A percentile compares a stretch with the other conserved stretches of the same genome.
These are phyloP conservation scores for Aurelia sp. DNA, from an alignment of 30 jellyfish, hydroid and myxozoan genomes.

Conservation along the genomic window DNA sequence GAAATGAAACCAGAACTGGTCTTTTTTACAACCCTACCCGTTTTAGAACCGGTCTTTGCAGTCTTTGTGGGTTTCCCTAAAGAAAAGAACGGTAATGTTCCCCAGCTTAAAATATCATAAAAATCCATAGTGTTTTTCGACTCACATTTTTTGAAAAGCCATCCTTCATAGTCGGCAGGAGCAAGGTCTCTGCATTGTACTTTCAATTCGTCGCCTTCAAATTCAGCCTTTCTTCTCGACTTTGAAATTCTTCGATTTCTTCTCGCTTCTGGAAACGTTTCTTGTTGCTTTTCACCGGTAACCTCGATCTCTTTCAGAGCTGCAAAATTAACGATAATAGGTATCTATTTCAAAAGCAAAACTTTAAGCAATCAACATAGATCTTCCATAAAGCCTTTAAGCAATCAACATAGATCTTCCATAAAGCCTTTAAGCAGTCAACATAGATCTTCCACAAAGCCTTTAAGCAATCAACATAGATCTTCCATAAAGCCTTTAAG, in stretches of 20 bases:
- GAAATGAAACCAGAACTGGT: too few species aligned
- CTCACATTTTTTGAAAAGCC: slow-evolving; percentile 93
- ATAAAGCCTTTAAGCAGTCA: too few species aligned
- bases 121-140: neutral
- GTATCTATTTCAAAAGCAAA: neutral
- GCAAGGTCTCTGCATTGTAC: slow-evolving; percentile 91
- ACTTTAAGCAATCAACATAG: neutral
- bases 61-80: too few species aligned
- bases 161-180: slow-evolving; percentile 93
- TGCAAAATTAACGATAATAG: slow-evolving; percentile 10
- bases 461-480: too few species aligned
- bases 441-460: too few species aligned
- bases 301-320: slow-evolving; percentile 87
- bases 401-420: too few species aligned
- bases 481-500: too few species aligned
- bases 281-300: slow-evolving; percentile 92
- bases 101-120: too few species aligned
- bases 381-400: too few species aligned
- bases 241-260: slow-evolving; percentile 66
- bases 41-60: too few species aligned
- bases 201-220: slow-evolving; percentile 83
- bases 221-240: slow-evolving; percentile 75
- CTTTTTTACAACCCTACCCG: too few species aligned
- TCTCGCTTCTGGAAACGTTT: slow-evolving; percentile 60
- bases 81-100: too few species aligned